Evolutionary conservation across 2,888 invertebrate species (phyloP), one percentile per base, ranked within the genome.

Genomic region (Ametastegia equiseti): DNA sequence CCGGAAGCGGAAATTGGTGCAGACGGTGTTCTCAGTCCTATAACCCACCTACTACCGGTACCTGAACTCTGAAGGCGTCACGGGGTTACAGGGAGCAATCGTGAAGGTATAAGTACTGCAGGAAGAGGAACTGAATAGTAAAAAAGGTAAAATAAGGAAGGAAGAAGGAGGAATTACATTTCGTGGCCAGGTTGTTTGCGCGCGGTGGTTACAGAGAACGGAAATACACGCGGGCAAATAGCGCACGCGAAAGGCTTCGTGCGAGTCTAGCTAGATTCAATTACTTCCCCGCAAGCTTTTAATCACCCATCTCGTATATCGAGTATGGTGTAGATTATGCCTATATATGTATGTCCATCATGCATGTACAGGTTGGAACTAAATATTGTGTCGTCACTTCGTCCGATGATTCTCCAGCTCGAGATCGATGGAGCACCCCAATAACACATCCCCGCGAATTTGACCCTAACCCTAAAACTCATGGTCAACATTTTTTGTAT

Each of bases 1-100:
- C 60, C 45, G 71, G 71, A 71, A 71, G 30, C 71, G 71, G 71
- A 45, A 71, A 71, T 47, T 45, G 45, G 23, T 45, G 45, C 45
- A 47, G 45, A n/a, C n/a, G n/a, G n/a, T n/a, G 42, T 42, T 42
- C 42, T 42, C 9, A 9, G 42, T 42, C 5, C 42, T 5, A 5
- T 42, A 42, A 42, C 9, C 42, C 42, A 42, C 9, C 42, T 42
- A n/a, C n/a, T n/a, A n/a, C n/a, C n/a, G n/a, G n/a, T n/a, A n/a
- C n/a, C n/a, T n/a, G n/a, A 42, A 9, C 42, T 5, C 42, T 9
- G 5, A 9, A 42, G 9, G 5, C 42, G 42, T 42, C 42, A 9
- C n/a, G 42, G 9, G 5, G 42, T 42, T 9, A 42, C 6, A 9
- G 42, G 5, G 42, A 42, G 42, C 5, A 42, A 65, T 6, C 36